A percentile compares a stretch with the other conserved stretches of the same genome.
Evolutionary conservation across 2,888 invertebrate species (phyloP).

Genomic region (Pristionchus maxplancki): DNA sequence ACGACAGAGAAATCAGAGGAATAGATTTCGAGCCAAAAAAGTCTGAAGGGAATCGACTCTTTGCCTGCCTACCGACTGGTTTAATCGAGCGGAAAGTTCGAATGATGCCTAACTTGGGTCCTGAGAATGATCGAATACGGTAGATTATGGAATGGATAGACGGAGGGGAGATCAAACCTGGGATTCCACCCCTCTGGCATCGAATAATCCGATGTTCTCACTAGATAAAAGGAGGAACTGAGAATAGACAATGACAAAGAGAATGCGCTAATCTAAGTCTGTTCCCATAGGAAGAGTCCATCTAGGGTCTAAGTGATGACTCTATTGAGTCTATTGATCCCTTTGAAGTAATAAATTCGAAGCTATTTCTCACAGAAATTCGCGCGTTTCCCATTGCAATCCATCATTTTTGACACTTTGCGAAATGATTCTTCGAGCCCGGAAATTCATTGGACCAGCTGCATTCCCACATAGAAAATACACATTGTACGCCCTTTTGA

Average conservation of each 20-base stretch:
- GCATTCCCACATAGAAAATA: slow-evolving; percentile 49
- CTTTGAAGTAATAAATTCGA: background rate
- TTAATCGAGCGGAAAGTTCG: slow-evolving; percentile 40
- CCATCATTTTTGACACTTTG: slow-evolving; percentile 42
- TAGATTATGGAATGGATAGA: background rate
- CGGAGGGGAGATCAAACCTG: background rate
- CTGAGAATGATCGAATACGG: background rate
- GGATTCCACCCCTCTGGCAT: background rate
- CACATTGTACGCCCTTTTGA: slow-evolving; percentile 44
- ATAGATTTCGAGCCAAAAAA: background rate
- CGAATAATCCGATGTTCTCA: slow-evolving; percentile 24
- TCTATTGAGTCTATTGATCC: background rate
- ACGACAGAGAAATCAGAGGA: background rate
- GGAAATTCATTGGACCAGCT: slow-evolving; percentile 17
- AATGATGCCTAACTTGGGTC: slow-evolving; percentile 30
- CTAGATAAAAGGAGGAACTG: background rate
- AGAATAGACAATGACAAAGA: slow-evolving; percentile 1
- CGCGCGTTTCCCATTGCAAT: slow-evolving; percentile 51
- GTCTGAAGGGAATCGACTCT: slow-evolving; percentile 34
- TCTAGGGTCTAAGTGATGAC: background rate
- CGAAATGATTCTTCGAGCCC: background rate
- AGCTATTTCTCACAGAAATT: background rate
- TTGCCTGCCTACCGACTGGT: slow-evolving; percentile 22
- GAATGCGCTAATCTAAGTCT: slow-evolving; percentile 7
- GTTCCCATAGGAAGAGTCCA: background rate